Evolutionary conservation across 2,113 vertebrate genomes (phyloP), one percentile per base, ranked within the genome.

Genomic region (Eidolon helvum): DNA sequence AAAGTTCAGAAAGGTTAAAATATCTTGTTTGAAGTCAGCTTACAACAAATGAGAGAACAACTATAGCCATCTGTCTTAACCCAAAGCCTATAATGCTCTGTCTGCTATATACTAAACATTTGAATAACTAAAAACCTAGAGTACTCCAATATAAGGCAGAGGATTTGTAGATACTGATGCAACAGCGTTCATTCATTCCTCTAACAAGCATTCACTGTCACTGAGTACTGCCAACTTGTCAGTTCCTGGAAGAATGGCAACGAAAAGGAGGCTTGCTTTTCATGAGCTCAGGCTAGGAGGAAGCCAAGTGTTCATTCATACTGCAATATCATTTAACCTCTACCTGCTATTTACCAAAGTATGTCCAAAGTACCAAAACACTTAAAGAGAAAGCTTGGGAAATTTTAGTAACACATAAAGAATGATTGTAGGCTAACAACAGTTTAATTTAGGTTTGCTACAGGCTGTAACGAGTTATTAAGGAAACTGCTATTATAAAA

Each of bases 41-140:
- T 63, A 33, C 28, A 79, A 4, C 3, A 66, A 16, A 9, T 7
- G 7, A 7, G 33, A 89, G 3, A 50, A 21, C 63, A 18, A 33
- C 30, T 3, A 0, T 0, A 8, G 35, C 10, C 33, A 53, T 1
- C 9, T 3, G 18, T 33, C 63, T 69, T 40, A 4, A 63, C 12
- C 8, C 53, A 55, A 26, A 89, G 16, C 28, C 26, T 16, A 5
- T 2, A 38, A 48, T 5, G 48, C 35, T 57, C 21, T 10, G 18
- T 16, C 30, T 24, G 16, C 5, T 26, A 4, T 26, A 4, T 19
- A n/a, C 15, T 48, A 85, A 68, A 33, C 26, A 26, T 2, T 3
- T 7, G 48, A 66, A 5, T 33, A 12, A 28, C 45, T 24, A 33
- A 33, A 80, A 79, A 24, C 3, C 28, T 22, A 1, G 5, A 33